Evolutionary conservation across 2,113 vertebrate genomes (phyloP).

Genomic region (Myrmophylax atrothorax): DNA sequence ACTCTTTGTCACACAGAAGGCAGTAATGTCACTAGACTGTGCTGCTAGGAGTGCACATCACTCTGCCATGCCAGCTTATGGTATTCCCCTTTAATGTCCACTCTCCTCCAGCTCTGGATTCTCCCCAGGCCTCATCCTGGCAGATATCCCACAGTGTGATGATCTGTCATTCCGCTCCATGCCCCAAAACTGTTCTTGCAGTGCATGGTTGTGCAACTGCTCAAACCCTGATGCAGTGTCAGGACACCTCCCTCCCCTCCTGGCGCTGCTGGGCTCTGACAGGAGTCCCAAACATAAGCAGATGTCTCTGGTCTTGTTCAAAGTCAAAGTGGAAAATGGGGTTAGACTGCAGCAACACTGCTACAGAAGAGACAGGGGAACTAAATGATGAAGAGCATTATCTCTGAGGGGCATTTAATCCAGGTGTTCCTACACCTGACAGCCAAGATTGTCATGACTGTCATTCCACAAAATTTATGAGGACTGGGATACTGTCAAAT

Average conservation of each 20-base stretch:
- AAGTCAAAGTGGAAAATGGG: neutral
- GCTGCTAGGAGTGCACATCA: neutral
- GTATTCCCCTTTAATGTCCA: neutral
- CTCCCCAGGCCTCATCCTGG: neutral
- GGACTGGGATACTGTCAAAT: neutral
- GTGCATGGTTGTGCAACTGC: neutral
- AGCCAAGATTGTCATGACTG: neutral
- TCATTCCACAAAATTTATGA: neutral
- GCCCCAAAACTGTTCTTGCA: neutral
- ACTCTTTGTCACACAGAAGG: neutral
- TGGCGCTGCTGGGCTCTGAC: neutral
- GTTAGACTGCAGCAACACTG: neutral
- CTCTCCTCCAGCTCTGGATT: neutral
- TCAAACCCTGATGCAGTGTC: accelerated
- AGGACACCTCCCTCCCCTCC: neutral
- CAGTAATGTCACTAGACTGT: neutral
- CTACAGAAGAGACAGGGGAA: neutral
- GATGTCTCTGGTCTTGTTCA: neutral
- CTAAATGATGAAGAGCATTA: neutral
- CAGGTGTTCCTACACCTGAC: neutral
- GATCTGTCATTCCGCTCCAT: neutral
- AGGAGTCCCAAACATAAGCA: neutral
- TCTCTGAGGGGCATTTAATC: neutral
- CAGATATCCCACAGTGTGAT: neutral
- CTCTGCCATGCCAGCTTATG: neutral